These are phyloP conservation scores for Clamator glandarius DNA, from an alignment of 2,797 vertebrate genomes.

Conservation along the genomic window DNA sequence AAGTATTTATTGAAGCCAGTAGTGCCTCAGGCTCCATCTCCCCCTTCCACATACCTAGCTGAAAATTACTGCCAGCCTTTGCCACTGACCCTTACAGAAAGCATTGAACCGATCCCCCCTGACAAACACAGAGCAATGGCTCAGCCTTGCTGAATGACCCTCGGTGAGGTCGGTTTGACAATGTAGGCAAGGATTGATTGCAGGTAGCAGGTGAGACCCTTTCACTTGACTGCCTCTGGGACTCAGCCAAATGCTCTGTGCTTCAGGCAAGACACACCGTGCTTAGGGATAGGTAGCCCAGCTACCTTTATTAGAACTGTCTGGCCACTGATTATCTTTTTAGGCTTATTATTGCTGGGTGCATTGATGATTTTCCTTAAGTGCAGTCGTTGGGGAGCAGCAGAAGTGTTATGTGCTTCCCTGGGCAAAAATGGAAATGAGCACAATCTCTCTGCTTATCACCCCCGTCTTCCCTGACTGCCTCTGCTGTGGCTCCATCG, in stretches of 20 bases:
- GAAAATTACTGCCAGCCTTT: conserved; percentile 72
- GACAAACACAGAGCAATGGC: conserved; percentile 47
- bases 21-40: conserved; percentile 61
- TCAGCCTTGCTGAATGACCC: conserved; percentile 58
- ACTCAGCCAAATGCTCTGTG: background rate
- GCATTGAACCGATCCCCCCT: conserved; percentile 51
- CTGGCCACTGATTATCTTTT: background rate
- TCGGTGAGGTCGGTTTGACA: conserved; percentile 18
- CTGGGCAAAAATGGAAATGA: conserved; percentile 19
- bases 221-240: conserved; percentile 53
- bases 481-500: background rate
- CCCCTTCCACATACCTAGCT: conserved; percentile 33
- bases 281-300: background rate
- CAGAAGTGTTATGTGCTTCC: fast-evolving
- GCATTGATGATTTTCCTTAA: background rate
- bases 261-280: background rate
- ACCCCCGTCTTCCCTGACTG: background rate
- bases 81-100: conserved; percentile 65
- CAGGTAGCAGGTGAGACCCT: conserved; percentile 70
- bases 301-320: background rate
- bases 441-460: background rate
- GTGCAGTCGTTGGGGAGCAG: background rate
- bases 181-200: conserved; percentile 71
- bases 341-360: background rate
- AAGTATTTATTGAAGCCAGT: conserved; percentile 70